Conservation (phyloP, 2,888 invertebrate genomes). For the Glyphotaelius pellucidus region DNA sequence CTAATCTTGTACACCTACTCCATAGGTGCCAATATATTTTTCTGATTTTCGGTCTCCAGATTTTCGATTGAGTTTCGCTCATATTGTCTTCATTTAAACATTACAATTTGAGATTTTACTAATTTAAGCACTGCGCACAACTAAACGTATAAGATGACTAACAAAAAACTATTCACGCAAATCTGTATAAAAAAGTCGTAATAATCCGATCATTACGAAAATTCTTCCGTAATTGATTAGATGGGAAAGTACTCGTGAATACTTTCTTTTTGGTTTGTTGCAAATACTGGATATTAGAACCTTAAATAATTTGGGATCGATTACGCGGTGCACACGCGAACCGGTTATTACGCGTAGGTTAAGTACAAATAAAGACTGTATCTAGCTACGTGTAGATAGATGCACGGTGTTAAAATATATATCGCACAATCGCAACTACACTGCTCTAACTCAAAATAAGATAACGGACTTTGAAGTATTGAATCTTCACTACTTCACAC, state of each 20-base stretch:
- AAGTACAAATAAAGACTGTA: not conserved
- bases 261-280: conserved; percentile 26
- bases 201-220: not conserved
- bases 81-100: too few species aligned
- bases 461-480: not conserved
- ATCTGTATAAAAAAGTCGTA: not conserved
- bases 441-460: not conserved
- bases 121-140: not conserved
- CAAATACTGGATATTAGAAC: conserved; percentile 14
- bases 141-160: not conserved
- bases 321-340: conserved; percentile 24
- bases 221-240: conserved; percentile 1
- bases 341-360: conserved; percentile 10
- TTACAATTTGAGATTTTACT: too few species aligned
- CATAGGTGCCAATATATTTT: too few species aligned
- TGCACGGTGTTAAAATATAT: not conserved
- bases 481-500: not conserved
- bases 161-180: not conserved
- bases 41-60: too few species aligned
- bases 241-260: not conserved
- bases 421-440: not conserved
- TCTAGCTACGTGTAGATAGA: not conserved
- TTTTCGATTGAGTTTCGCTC: too few species aligned
- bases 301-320: conserved; percentile 36
- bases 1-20: too few species aligned